These are phyloP conservation scores for Leptinotarsa haldemani DNA, from an alignment of 2,888 invertebrate species.

Conservation along the genomic window DNA sequence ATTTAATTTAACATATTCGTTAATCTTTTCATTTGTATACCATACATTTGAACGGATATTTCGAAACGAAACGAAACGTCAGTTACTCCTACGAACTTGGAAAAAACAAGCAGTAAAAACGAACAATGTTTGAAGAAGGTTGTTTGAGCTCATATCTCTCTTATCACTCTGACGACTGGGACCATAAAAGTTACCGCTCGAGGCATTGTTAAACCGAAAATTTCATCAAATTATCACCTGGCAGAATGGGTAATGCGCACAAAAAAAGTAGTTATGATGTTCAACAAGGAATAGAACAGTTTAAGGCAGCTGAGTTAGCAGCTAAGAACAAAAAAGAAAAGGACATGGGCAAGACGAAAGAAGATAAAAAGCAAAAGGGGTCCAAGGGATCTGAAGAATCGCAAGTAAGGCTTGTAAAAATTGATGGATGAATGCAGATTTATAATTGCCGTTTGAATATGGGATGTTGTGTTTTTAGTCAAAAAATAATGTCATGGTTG, in stretches of 20 bases:
- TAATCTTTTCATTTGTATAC: too few species aligned
- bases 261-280: slow-evolving; percentile 9
- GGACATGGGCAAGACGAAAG: neutral
- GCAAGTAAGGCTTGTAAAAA: neutral
- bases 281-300: neutral
- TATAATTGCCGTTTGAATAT: too few species aligned
- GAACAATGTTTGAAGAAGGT: slow-evolving; percentile 10
- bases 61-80: neutral
- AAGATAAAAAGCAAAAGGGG: neutral
- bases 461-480: too few species aligned
- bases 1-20: too few species aligned
- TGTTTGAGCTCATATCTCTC: slow-evolving; percentile 6
- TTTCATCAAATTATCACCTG: neutral
- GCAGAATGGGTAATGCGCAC: slow-evolving; percentile 7
- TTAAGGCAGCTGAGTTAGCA: neutral
- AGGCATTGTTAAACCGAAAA: neutral
- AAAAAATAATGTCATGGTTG: too few species aligned
- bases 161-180: neutral
- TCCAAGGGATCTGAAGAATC: neutral
- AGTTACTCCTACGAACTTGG: neutral
- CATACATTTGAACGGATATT: neutral
- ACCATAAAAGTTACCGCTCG: slow-evolving; percentile 9
- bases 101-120: slow-evolving; percentile 19
- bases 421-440: neutral
- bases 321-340: neutral